Evolutionary conservation across 2,797 vertebrate species (phyloP), one percentile per base, ranked within the genome.

Genomic region (Garrulus glandarius): DNA sequence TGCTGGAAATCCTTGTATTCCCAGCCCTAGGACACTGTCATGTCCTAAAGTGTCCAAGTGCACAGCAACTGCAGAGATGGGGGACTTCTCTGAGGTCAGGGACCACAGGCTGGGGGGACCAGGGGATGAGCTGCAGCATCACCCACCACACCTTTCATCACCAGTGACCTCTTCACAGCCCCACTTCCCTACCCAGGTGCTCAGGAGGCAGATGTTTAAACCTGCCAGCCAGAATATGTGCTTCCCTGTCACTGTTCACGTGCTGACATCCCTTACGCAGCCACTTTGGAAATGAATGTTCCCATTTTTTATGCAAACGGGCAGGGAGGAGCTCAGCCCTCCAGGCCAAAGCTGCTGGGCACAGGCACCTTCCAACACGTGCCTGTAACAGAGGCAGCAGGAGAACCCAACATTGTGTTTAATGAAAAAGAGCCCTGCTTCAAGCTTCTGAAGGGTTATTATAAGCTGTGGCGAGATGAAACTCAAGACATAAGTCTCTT

Each of bases 391-490:
- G 75, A 81, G 27, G 63, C 56, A 79, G 59, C 69, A 52, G 50
- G 26, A 30, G 44, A 91, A 75, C 1, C 6, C 34, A 63, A 50
- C 17, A 13, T 84, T 84, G 79, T 76, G 30, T 67, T 87, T 87
- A 79, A 77, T 74, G 86, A 74, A 74, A 84, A 69, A 79, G 82
- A n/a, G 23, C 2, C 20, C 67, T n/a, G 18, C 57, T 93, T 75
- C 20, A 36, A 63, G 87, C 41, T 92, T 89, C 84, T 92, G 92
- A 84, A 84, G 64, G 65, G 65, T 70, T 93, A 43, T 92, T 94
- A 84, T 34, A 81, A 80, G 44, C 69, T 75, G 57, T 52, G 69
- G 64, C 1, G 2, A 1, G 13, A 89, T 60, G 79, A 63, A 95
- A 91, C 59, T 87, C 57, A 37, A 83, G 84, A 77, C 44, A 39